Conservation (phyloP, 1,140 invertebrate genomes). For the Scaptomyza graminum region DNA sequence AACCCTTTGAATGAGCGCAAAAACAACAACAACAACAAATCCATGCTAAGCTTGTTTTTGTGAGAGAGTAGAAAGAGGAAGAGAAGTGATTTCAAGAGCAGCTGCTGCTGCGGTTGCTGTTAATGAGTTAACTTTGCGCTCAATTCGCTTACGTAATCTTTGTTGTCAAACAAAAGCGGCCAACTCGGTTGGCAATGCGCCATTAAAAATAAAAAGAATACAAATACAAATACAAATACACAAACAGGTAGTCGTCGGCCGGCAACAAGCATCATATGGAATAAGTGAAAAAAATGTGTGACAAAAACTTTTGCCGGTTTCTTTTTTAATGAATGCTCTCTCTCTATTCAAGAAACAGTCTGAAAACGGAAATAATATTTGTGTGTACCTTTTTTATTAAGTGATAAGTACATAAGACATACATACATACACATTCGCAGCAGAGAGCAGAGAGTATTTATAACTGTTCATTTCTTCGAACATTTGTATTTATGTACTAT, state of each 20-base stretch:
- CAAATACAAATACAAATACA: constrained; percentile 16
- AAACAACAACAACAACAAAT: constrained; percentile 18
- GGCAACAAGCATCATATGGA: constrained; percentile 45
- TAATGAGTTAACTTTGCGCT: constrained; percentile 4
- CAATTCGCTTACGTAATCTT: constrained; percentile 68
- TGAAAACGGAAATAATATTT: no score
- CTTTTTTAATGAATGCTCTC: constrained; percentile 1
- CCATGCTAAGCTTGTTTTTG: not conserved
- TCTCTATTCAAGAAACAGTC: not conserved
- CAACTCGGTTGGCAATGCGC: constrained; percentile 38
- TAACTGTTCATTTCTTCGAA: not conserved
- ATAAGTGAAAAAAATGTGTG: constrained; percentile 8
- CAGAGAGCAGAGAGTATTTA: no score
- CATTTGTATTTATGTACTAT: not conserved
- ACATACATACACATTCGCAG: no score
- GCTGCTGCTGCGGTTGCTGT: constrained; percentile 13
- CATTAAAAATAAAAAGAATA: constrained; percentile 54
- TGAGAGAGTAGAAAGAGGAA: no score
- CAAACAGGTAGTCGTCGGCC: constrained; percentile 50
- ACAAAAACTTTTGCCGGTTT: constrained; percentile 1
- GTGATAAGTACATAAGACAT: no score
- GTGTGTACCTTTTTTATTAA: no score
- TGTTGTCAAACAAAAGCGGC: constrained; percentile 72
- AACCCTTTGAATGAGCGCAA: no score
- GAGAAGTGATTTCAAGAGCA: not conserved